Base-by-base conservation (phyloP, 2,888 invertebrate genomes). In the Morinoia aosen region DNA sequence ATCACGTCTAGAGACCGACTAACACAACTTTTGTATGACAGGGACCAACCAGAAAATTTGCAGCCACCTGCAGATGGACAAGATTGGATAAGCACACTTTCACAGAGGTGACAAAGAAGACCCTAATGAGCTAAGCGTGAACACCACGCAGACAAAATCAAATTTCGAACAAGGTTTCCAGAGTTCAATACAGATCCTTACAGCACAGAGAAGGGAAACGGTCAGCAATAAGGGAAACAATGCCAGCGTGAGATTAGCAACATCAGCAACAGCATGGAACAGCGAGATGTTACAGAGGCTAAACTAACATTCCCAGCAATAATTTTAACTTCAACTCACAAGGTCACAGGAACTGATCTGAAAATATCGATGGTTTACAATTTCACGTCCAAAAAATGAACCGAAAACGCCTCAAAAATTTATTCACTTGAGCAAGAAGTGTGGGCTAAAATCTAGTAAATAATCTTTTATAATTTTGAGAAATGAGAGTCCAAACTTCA, bases 251-350 rank as follows among this genome's bases (percentile, higher is more conserved):
- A 76, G 76, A 33, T 76, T 76, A 76, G 76, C 76, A 76, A 76
- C 76, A 76, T 76, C 7, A 93, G 93, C 57, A 93, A 93, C 93
- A 93, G 57, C 57, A 93, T 57, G 93, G 93, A 33, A 93, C 93
- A 93, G 57, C 93, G 48, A 90, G 90, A 93, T 57, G 57, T 39
- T 33, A 93, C 12, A 57, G 93, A 93, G 40, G 90, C 93, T 93
- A 93, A 93, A 57, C 93, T 93, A 93, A 93, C 93, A 93, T 93
- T n/a, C 48, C 58, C 58, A 90, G 11, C 40, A 40, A 90, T 90
- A 48, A 90, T 90, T 64, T 76, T 76, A 33, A 76, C 76, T 33
- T 76, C 33, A 76, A 25, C 76, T 76, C 7, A 76, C 76, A 33
- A 25, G 33, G 76, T 76, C 33, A 76, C 19, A 33, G 76, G 25